Percentiles rank a stretch among this genome's conserved stretches.
These are phyloP conservation scores for Phragmatobia fuliginosa DNA, from an alignment of 2,888 invertebrate genomes.

Conservation along the genomic window DNA sequence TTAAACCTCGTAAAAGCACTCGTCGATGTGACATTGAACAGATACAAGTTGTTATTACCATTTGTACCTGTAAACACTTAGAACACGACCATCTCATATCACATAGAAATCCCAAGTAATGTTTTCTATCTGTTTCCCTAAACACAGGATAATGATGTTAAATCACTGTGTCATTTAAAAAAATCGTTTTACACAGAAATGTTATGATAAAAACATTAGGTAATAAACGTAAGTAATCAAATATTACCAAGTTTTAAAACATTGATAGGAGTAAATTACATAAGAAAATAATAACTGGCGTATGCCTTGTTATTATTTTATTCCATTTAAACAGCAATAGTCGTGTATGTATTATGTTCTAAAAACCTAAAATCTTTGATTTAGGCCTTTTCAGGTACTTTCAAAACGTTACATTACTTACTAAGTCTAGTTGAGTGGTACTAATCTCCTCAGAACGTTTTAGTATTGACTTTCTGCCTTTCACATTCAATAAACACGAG, in stretches of 20 bases:
- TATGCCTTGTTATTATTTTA: neutral
- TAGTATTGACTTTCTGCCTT: neutral
- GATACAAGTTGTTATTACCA: no score
- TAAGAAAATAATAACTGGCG: conserved; percentile 4
- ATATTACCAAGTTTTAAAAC: conserved; percentile 9
- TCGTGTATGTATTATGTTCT: neutral
- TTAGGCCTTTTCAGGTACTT: no score
- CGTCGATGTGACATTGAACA: neutral
- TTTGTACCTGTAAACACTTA: no score
- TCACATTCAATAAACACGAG: neutral
- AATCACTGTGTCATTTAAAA: neutral
- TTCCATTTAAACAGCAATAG: neutral
- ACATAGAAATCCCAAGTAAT: neutral
- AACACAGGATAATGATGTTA: neutral
- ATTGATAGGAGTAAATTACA: conserved; percentile 6
- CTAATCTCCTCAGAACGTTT: neutral
- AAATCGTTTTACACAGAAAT: no score
- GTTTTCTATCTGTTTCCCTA: neutral
- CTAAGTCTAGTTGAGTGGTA: no score
- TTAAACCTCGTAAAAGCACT: neutral
- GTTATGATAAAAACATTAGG: no score
- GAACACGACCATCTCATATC: neutral
- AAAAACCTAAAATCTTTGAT: no score
- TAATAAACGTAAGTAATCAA: conserved; percentile 5
- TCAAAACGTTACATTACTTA: no score